Percentiles rank a stretch among this genome's conserved stretches.
Conservation (phyloP, 2,888 invertebrate species). For the Cerastoderma edule region DNA sequence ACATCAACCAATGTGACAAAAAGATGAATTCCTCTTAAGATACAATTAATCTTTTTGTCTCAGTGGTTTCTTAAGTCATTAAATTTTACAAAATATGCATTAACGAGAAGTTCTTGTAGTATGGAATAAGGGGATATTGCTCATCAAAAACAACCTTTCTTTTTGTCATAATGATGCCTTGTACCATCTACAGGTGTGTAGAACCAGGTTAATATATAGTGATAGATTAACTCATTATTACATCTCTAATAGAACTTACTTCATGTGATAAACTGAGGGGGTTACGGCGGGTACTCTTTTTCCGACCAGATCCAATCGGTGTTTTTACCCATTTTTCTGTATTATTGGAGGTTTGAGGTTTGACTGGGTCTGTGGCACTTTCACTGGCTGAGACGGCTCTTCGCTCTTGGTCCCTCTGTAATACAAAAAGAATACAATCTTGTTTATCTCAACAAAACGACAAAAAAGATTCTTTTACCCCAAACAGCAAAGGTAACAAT, state of each 20-base stretch:
- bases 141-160: not conserved
- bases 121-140: not conserved
- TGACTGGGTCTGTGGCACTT: not conserved
- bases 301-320: slow-evolving; percentile 31
- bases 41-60: too few species aligned
- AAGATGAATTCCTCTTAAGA: too few species aligned
- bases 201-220: not conserved
- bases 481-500: too few species aligned
- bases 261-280: slow-evolving; percentile 78
- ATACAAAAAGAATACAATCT: slow-evolving; percentile 9
- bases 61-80: too few species aligned
- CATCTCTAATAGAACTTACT: slow-evolving; percentile 60
- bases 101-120: too few species aligned
- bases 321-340: slow-evolving; percentile 68
- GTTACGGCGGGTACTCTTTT: slow-evolving; percentile 57
- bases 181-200: not conserved
- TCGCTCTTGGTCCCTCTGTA: slow-evolving; percentile 60
- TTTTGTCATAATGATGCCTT: not conserved
- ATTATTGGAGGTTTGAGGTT: slow-evolving; percentile 5
- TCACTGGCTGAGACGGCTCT: slow-evolving; percentile 28
- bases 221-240: too few species aligned
- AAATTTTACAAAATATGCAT: too few species aligned
- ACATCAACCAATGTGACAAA: too few species aligned
- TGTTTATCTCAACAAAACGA: too few species aligned
- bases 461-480: too few species aligned